These are phyloP conservation scores for Pocillopora meandrina DNA, from an alignment of 92 coral and sea anemone species.

Conservation along the genomic window DNA sequence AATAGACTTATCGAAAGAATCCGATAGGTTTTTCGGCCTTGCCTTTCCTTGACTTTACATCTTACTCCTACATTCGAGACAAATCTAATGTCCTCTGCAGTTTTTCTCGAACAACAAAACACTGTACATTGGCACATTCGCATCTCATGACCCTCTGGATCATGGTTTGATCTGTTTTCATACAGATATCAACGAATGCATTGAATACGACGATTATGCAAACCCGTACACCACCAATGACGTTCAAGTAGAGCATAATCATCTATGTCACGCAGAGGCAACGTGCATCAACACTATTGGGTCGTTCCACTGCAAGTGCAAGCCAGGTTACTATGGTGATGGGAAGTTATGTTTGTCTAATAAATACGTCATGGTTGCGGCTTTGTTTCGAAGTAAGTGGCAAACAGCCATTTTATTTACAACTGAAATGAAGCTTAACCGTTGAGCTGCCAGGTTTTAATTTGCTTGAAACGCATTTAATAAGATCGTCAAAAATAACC, in stretches of 20 bases:
- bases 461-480: no score
- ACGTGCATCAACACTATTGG: constrained; percentile 84
- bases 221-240: constrained; percentile 58
- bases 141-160: neutral
- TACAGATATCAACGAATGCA: constrained; percentile 84
- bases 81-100: no score
- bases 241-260: constrained; percentile 46
- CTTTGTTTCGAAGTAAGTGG: constrained; percentile 77
- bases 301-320: constrained; percentile 86
- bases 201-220: constrained; percentile 44
- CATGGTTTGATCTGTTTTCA: neutral
- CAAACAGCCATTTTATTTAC: neutral
- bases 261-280: constrained; percentile 75
- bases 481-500: no score
- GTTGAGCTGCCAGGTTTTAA: no score
- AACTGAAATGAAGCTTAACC: no score
- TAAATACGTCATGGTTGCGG: constrained; percentile 42
- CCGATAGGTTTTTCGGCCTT: no score
- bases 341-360: constrained; percentile 72
- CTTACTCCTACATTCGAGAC: no score
- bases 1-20: no score
- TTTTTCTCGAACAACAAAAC: neutral
- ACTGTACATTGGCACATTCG: neutral
- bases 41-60: no score
- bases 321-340: constrained; percentile 88